Evolutionary conservation across 2,888 invertebrate genomes (phyloP), one percentile per base, ranked within the genome.

Genomic region (Brachyptera risi): DNA sequence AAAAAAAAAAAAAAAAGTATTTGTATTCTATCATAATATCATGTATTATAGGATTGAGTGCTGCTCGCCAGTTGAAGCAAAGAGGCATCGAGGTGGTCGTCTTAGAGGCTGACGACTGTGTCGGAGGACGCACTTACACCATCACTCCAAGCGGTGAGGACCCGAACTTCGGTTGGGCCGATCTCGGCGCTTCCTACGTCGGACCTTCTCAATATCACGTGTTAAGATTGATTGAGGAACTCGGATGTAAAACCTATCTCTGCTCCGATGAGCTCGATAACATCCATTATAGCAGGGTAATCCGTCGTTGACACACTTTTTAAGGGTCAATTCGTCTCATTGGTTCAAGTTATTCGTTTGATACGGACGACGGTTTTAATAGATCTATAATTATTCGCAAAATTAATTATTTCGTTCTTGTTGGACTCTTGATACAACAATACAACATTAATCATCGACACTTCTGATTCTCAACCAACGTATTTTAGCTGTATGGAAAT

Each of bases 161-260:
- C 26, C 56, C 54, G 15, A 44, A 51, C 35, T 62, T 42, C 23
- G 72, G 73, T 65, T 71, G 67, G 65, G 70, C 15, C 42, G 70
- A 76, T 62, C 64, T 76, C 13, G 75, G 77, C 13, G 77, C 73
- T 4, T 72, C 76, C 15, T 78, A 75, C 69, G 73, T 77, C 13
- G 75, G 75, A 2, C 70, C 73, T 7, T 72, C 72, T 3, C 77
- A 77, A 65, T 69, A 71, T 59, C 69, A 75, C 38, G 66, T 76
- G 5, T 65, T 75, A 35, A 67, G 72, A 15, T 63, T 76, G 40
- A 67, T 73, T 35, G 67, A 71, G 49, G 74, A 76, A 61, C 69
- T 75, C 23, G 73, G 70, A 0, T 64, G 76, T 3, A 66, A 72
- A 40, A 74, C 73, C 1, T 71, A 70, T 59, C 66, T 66, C 13